phyloP scores from a whole-genome alignment of 2,797 vertebrate genomes.

The Acanthurus tractus region DNA sequence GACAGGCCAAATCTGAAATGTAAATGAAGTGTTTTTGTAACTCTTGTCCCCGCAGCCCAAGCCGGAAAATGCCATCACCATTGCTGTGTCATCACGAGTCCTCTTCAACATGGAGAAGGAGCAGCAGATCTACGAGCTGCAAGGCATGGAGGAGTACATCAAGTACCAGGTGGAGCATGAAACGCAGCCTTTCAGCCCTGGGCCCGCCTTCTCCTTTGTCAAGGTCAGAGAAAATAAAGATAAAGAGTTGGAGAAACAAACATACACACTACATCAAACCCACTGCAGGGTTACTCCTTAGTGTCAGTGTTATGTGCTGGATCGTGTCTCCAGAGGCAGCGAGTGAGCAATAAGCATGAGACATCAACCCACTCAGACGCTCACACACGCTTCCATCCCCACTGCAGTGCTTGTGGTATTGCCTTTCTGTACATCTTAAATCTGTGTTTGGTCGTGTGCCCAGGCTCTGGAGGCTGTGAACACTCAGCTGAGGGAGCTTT shows the following conservation, averaged over 20 bases:
- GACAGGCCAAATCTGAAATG: neutral
- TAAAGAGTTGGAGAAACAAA: neutral
- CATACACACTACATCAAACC: neutral
- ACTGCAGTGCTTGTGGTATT: neutral
- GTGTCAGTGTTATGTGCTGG: conserved; percentile 5
- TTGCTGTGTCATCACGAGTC: conserved; percentile 93
- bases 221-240: conserved; percentile 86
- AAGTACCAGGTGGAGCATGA: conserved; percentile 94
- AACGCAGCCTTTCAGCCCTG: conserved; percentile 91
- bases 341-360: conserved; percentile 29
- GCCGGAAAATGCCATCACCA: conserved; percentile 93
- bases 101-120: conserved; percentile 97
- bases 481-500: conserved; percentile 89
- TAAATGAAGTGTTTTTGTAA: neutral
- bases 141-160: conserved; percentile 94
- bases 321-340: conserved; percentile 37
- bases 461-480: conserved; percentile 96
- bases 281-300: neutral
- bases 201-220: conserved; percentile 95
- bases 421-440: neutral
- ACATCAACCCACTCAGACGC: conserved; percentile 31
- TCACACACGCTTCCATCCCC: neutral
- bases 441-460: conserved; percentile 41
- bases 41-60: conserved; percentile 84
- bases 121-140: conserved; percentile 90